Evolutionary conservation across 2,888 invertebrate species (phyloP), one percentile per base, ranked within the genome.

Genomic region (Biston betularia): DNA sequence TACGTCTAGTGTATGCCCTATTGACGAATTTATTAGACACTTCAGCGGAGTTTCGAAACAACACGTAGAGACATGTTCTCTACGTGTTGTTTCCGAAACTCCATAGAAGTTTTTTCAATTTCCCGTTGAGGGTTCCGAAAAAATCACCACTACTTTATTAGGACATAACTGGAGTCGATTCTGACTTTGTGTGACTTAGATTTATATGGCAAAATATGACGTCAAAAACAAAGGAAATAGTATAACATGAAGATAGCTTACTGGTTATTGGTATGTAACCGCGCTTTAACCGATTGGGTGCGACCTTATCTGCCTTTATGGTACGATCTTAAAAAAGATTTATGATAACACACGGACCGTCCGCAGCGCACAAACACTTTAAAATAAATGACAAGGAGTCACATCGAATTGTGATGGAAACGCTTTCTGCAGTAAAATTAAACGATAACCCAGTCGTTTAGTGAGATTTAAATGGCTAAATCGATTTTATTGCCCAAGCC

Each of bases 381-480:
- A 90, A 92, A 92, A 93, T 92, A 92, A 93, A 92, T 92, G 93
- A 93, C 93, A 92, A 93, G 93, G 79, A 93, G 93, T 93, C 88
- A 88, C 90, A 87, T 89, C 90, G 90, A 90, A 92, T 93, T 93
- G 93, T 93, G 90, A 93, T 93, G 92, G 93, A 92, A 93, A 93
- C 91, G 89, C 89, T 92, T 89, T 92, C 90, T 92, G 93, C 92
- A 93, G 92, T 93, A 92, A 93, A 93, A 93, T 92, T 92, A 93
- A 92, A 93, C 92, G 89, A 93, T 93, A 93, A 92, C 89, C 83
- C 88, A 81, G 89, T 87, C 92, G 90, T 92, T 93, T 91, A 90
- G 91, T 85, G 89, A 87, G 89, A 89, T 92, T 92, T 92, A 91
- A 93, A 89, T 89, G 86, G 90, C 86, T 89, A 87, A 90, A 86